Conservation (phyloP, 2,888 invertebrate genomes). For the Holacanthella duospinosa region DNA sequence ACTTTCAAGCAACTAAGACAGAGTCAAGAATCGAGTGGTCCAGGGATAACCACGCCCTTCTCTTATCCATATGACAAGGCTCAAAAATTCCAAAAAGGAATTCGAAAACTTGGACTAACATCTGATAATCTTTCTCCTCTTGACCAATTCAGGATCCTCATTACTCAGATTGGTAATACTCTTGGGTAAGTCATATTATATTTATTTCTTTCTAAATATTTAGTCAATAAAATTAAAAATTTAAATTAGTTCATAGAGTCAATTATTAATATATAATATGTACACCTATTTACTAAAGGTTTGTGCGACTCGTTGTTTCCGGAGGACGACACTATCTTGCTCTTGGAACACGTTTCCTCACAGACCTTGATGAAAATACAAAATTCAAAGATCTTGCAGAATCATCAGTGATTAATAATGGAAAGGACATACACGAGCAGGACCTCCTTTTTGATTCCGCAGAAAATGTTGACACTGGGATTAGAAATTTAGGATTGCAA, state of each 20-base stretch:
- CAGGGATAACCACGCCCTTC: neutral
- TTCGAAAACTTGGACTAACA: conserved; percentile 72
- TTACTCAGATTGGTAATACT: conserved; percentile 71
- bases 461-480: conserved; percentile 20
- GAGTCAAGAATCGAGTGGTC: neutral
- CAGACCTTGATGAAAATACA: conserved; percentile 59
- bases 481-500: conserved; percentile 24
- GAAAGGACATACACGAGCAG: neutral
- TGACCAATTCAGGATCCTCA: conserved; percentile 81
- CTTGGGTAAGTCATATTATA: conserved; percentile 27
- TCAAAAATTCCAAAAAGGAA: conserved; percentile 84
- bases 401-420: neutral
- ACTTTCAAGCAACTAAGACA: conserved; percentile 49
- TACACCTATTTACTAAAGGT: conserved; percentile 48
- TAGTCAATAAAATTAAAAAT: neutral
- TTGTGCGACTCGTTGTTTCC: conserved; percentile 83
- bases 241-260: too few species aligned
- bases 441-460: conserved; percentile 16
- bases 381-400: conserved; percentile 49
- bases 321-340: conserved; percentile 88
- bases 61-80: conserved; percentile 77
- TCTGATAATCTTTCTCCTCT: conserved; percentile 75
- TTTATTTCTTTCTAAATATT: conserved; percentile 2
- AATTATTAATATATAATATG: too few species aligned
- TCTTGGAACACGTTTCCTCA: conserved; percentile 79